Evolutionary conservation across 2,113 vertebrate genomes (phyloP).

Genomic region (Prionailurus viverrinus): DNA sequence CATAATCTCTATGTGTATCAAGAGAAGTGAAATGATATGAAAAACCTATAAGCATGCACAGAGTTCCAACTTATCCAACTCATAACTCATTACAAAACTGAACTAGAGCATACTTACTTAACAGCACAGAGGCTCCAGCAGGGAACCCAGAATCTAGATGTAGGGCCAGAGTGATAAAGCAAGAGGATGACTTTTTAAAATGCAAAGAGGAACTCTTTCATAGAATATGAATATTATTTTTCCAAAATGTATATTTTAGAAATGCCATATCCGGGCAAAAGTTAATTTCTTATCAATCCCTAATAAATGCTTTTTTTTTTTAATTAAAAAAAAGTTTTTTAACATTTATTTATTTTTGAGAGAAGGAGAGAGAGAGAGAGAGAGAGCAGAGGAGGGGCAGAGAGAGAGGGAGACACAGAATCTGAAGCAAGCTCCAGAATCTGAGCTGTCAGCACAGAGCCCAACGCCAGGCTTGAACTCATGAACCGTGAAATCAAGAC

Average conservation of each 20-base stretch:
- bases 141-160: neutral
- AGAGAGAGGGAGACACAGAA: neutral
- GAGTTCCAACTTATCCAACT: neutral
- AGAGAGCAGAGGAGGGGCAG: neutral
- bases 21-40: neutral
- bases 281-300: neutral
- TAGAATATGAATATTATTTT: neutral
- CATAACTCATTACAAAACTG: neutral
- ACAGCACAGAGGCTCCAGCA: neutral
- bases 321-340: neutral
- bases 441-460: neutral
- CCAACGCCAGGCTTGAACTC: neutral
- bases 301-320: neutral
- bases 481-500: neutral
- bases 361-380: neutral
- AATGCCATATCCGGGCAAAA: neutral
- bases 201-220: neutral
- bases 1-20: neutral
- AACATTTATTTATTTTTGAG: neutral
- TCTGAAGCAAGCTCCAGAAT: neutral
- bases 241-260: neutral
- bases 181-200: neutral
- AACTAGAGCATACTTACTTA: neutral
- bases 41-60: neutral
- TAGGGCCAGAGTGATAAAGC: neutral